phyloP scores from a whole-genome alignment of 2,797 vertebrate genomes.

The Sibirionetta formosa region DNA sequence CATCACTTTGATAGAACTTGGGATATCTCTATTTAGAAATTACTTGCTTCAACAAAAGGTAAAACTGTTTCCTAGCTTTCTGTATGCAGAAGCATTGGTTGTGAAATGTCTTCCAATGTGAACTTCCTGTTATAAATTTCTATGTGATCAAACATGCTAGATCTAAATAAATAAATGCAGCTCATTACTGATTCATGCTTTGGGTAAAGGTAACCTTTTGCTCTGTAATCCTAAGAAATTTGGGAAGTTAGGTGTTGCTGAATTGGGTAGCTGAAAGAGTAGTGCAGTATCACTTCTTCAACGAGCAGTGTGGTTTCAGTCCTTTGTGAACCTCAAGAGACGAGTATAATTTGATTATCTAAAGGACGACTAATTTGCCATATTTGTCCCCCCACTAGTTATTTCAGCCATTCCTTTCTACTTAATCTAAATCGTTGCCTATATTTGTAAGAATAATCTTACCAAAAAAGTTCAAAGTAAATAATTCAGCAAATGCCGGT shows the following conservation, averaged over 20 bases:
- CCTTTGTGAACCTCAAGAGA: not conserved
- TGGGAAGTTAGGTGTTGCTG: not conserved
- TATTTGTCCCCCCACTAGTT: not conserved
- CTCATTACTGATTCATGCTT: not conserved
- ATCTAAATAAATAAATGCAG: not conserved
- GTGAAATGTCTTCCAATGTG: not conserved
- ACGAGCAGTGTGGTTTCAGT: not conserved
- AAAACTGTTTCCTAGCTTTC: not conserved
- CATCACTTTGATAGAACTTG: not conserved
- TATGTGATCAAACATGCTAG: rapidly evolving
- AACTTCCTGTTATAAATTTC: not conserved
- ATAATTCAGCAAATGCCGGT: not conserved
- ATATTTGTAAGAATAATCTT: not conserved
- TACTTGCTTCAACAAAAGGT: not conserved
- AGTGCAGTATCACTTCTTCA: not conserved
- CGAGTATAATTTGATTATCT: not conserved
- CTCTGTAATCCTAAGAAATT: not conserved
- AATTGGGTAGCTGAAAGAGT: not conserved
- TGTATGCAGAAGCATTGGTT: not conserved
- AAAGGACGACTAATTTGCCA: not conserved
- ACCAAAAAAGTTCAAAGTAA: not conserved
- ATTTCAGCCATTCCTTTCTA: not conserved
- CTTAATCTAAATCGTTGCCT: not conserved
- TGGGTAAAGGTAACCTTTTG: not conserved
- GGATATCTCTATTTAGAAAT: rapidly evolving